These are phyloP conservation scores for Dryobota labecula DNA, from an alignment of 2,888 invertebrate species.

Conservation along the genomic window DNA sequence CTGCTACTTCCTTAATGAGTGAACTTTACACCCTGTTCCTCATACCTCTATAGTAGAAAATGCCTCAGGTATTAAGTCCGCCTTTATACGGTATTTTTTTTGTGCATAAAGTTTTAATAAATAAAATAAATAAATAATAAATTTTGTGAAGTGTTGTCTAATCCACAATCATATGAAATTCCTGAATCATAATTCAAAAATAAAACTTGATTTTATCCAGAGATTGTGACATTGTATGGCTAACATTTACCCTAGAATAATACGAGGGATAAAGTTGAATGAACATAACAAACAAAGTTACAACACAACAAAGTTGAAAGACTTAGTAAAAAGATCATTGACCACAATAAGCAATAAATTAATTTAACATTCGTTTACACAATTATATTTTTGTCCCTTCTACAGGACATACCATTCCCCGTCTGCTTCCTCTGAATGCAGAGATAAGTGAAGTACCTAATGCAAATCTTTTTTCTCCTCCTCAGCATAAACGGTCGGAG, in stretches of 20 bases:
- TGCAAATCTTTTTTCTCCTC: background rate
- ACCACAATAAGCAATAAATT: background rate
- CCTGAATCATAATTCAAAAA: background rate
- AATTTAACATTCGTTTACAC: conserved; percentile 1
- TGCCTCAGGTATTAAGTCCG: too few species aligned
- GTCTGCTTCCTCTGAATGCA: too few species aligned
- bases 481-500: background rate
- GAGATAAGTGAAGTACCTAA: background rate
- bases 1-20: too few species aligned
- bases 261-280: background rate
- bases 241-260: background rate
- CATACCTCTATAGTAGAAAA: too few species aligned
- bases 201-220: background rate
- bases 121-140: too few species aligned
- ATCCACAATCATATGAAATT: background rate
- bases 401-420: background rate
- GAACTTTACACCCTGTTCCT: too few species aligned
- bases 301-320: too few species aligned
- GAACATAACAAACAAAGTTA: background rate
- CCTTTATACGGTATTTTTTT: too few species aligned
- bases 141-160: too few species aligned
- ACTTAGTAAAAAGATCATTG: conserved; percentile 2
- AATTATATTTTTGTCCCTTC: background rate
- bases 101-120: too few species aligned
- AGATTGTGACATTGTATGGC: too few species aligned